phyloP scores from a whole-genome alignment of 1,140 invertebrate species.

The Chionoecetes opilio region DNA sequence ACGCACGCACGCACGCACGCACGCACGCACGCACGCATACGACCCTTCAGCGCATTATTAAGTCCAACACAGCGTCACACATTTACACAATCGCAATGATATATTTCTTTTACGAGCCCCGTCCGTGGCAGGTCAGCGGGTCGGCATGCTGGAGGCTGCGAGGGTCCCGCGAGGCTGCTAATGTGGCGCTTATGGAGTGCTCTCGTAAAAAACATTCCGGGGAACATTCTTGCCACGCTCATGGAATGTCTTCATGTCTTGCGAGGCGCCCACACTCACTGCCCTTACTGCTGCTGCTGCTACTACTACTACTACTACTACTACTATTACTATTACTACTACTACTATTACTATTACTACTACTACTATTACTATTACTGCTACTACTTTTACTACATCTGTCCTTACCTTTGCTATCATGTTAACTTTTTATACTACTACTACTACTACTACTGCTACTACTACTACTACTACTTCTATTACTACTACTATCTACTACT shows the following conservation, averaged over 20 bases:
- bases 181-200: not conserved
- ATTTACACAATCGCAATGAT: conserved; percentile 21
- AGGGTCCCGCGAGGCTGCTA: not conserved
- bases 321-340: not conserved
- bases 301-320: not conserved
- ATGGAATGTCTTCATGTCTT: not conserved
- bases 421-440: no score
- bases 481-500: no score
- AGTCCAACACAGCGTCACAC: not conserved
- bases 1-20: no score
- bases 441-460: no score
- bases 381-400: no score
- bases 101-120: not conserved
- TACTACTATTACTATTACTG: not conserved
- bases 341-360: not conserved
- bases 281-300: not conserved
- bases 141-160: not conserved
- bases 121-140: not conserved
- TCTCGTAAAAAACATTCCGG: not conserved
- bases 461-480: no score
- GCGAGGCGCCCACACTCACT: not conserved
- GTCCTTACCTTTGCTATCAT: no score
- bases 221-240: conserved; percentile 14
- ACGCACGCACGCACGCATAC: not conserved
- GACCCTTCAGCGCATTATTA: not conserved